phyloP scores from a whole-genome alignment of 2,888 invertebrate genomes.

The Macrophya alboannulata region DNA sequence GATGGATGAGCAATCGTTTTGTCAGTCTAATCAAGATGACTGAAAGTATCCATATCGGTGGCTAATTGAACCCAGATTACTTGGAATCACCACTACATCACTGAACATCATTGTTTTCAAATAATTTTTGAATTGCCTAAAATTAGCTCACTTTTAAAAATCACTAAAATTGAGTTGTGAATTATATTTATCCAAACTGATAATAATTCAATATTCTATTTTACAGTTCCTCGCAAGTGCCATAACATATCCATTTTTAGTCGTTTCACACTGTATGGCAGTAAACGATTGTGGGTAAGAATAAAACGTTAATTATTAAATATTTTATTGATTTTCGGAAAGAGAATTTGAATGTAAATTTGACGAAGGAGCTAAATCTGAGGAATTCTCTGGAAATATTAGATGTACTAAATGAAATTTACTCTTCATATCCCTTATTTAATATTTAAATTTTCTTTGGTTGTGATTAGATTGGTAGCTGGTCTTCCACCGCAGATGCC shows the following conservation, averaged over 20 bases:
- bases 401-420: neutral
- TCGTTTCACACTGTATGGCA: constrained; percentile 95
- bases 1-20: neutral
- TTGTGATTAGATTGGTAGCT: constrained; percentile 85
- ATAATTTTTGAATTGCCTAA: neutral
- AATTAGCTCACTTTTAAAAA: neutral
- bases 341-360: neutral
- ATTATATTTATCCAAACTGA: constrained; percentile 13
- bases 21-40: neutral
- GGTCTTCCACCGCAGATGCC: constrained; percentile 94
- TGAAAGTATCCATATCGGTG: neutral
- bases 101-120: neutral
- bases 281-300: constrained; percentile 89
- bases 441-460: constrained; percentile 45
- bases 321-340: neutral
- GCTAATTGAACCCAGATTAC: neutral
- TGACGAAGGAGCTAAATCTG: neutral
- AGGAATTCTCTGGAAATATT: neutral
- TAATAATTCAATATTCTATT: constrained; percentile 62
- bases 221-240: constrained; percentile 89
- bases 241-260: constrained; percentile 95
- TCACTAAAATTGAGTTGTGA: neutral
- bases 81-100: neutral
- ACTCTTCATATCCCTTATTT: neutral
- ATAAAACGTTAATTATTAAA: constrained; percentile 54